A percentile compares a stretch with the other conserved stretches of the same genome.
These are phyloP conservation scores for Armadillidium nasatum DNA, from an alignment of 1,140 invertebrate genomes.

Conservation along the genomic window DNA sequence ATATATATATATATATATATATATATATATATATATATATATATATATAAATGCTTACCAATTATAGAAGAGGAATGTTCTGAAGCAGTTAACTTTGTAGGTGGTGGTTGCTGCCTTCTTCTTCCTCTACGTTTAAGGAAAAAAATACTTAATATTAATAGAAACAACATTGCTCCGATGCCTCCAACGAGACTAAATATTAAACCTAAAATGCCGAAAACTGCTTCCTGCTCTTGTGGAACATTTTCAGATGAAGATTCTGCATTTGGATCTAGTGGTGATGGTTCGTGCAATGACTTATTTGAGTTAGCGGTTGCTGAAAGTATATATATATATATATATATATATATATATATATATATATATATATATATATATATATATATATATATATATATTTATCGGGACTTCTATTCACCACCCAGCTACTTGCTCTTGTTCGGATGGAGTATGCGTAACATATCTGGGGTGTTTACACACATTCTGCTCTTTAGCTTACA, in stretches of 20 bases:
- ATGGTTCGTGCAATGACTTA: not conserved
- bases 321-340: not conserved
- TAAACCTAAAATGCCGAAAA: not conserved
- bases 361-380: conserved; percentile 1
- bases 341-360: conserved; percentile 2
- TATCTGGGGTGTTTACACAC: no score
- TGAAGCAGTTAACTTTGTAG: not conserved
- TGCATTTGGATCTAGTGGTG: not conserved
- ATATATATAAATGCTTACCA: no score
- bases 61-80: not conserved
- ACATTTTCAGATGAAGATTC: not conserved
- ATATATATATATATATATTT: not conserved
- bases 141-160: not conserved
- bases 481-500: no score
- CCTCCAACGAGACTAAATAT: not conserved
- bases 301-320: not conserved
- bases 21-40: no score
- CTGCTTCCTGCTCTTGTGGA: not conserved
- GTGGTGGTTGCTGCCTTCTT: not conserved
- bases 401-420: no score
- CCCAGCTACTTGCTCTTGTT: no score
- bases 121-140: not conserved
- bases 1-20: no score
- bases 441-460: no score
- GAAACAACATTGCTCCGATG: not conserved